Evolutionary conservation across 1,140 invertebrate genomes (phyloP).

Genomic region (Subanguina moxae): DNA sequence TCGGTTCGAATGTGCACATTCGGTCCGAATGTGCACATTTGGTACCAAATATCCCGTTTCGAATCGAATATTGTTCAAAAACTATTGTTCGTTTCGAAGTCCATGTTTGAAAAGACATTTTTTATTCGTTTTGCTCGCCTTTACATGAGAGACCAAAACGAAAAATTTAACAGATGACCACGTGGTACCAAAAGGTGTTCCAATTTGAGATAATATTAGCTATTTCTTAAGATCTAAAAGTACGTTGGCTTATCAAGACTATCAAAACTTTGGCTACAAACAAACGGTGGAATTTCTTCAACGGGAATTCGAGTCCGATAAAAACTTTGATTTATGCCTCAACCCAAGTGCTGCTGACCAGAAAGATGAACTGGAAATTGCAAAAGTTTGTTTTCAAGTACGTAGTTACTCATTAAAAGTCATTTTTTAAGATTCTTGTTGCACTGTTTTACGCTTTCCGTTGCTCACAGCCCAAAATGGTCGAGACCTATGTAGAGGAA

Average conservation of each 20-base stretch:
- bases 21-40: no score
- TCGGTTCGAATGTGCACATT: no score
- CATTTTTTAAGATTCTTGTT: neutral
- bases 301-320: neutral
- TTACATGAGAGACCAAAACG: no score
- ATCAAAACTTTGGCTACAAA: neutral
- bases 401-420: neutral
- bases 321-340: neutral
- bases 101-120: no score
- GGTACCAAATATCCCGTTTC: no score
- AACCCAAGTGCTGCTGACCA: neutral
- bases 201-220: no score
- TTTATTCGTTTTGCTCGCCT: no score
- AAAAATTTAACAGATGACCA: no score
- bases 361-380: constrained; percentile 2
- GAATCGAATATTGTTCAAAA: no score
- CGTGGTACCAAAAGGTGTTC: no score
- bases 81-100: no score
- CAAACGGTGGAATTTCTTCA: neutral
- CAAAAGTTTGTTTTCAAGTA: neutral
- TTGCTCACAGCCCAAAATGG: neutral
- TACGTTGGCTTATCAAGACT: neutral
- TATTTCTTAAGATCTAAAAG: neutral
- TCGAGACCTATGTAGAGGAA: neutral
- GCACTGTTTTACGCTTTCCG: constrained; percentile 1